phyloP scores from a whole-genome alignment of 1,140 invertebrate genomes.

The Macrosteles quadrilineatus region DNA sequence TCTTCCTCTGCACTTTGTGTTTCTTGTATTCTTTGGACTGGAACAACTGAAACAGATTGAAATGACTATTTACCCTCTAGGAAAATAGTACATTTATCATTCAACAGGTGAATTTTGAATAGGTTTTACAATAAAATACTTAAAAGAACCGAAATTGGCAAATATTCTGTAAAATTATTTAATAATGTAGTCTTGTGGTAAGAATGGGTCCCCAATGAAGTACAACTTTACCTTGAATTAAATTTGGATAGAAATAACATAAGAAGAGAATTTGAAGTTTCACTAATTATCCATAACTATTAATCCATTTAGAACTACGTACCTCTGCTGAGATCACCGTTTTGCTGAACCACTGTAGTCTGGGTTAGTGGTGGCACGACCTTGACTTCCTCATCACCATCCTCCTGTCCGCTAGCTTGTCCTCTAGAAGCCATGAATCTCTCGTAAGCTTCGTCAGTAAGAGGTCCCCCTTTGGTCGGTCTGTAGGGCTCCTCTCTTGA shows the following conservation, averaged over 20 bases:
- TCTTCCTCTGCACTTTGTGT: conserved; percentile 31
- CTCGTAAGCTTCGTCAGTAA: too few relatives aligned
- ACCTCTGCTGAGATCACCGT: conserved; percentile 41
- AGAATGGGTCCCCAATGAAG: too few relatives aligned
- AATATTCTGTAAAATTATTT: too few relatives aligned
- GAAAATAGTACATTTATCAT: not conserved
- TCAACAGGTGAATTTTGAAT: too few relatives aligned
- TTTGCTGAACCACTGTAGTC: conserved; percentile 2
- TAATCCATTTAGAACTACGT: too few relatives aligned
- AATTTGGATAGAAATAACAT: too few relatives aligned
- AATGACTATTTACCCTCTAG: not conserved
- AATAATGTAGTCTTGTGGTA: too few relatives aligned
- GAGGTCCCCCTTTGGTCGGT: not conserved
- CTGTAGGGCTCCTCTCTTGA: not conserved
- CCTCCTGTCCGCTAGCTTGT: conserved; percentile 33
- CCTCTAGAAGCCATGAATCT: not conserved
- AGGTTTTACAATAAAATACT: too few relatives aligned
- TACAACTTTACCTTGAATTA: too few relatives aligned
- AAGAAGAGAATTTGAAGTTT: too few relatives aligned
- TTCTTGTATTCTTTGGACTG: conserved; percentile 36
- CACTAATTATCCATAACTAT: too few relatives aligned
- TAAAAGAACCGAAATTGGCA: too few relatives aligned
- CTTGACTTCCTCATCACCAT: conserved; percentile 38
- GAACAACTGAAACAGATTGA: conserved; percentile 28
- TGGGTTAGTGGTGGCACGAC: not conserved